These are phyloP conservation scores for Ommatoiulus sabulosus DNA, from an alignment of 2,888 invertebrate genomes.

Conservation along the genomic window DNA sequence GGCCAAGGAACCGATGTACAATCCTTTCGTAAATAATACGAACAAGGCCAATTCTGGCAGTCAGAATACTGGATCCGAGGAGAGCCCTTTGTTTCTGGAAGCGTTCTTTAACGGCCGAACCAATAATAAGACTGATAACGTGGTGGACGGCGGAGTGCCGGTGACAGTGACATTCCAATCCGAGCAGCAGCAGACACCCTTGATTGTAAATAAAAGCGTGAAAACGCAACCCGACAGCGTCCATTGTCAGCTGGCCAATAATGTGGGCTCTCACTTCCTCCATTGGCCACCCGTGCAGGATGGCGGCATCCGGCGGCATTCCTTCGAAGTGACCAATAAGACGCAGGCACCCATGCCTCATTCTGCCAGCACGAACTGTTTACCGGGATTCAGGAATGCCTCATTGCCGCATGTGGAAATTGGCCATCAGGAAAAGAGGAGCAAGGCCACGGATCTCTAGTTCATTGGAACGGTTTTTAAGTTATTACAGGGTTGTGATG, in stretches of 20 bases:
- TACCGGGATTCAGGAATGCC: conserved; percentile 23
- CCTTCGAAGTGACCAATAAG: conserved; percentile 54
- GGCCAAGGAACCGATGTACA: conserved; percentile 15
- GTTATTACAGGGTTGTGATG: not conserved
- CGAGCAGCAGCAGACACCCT: not conserved
- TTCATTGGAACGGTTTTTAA: not conserved
- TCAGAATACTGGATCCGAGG: not conserved
- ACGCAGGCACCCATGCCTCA: conserved; percentile 48
- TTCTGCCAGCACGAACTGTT: conserved; percentile 56
- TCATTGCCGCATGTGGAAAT: not conserved
- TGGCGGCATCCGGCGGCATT: conserved; percentile 46
- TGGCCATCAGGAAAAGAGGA: conserved; percentile 2
- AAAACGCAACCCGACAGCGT: not conserved
- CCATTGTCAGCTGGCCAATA: conserved; percentile 50
- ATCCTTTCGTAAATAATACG: conserved; percentile 32
- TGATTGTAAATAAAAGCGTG: not conserved
- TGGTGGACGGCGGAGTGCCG: conserved; percentile 24
- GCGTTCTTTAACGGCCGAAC: conserved; percentile 35
- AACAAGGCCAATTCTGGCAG: not conserved
- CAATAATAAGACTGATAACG: conserved; percentile 14
- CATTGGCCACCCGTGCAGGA: conserved; percentile 53
- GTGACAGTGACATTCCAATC: conserved; percentile 42
- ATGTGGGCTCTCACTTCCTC: conserved; percentile 29
- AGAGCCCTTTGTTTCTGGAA: not conserved
- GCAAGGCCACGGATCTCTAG: conserved; percentile 32